phyloP scores from a whole-genome alignment of 2,888 invertebrate species.

The Erebia aethiops region DNA sequence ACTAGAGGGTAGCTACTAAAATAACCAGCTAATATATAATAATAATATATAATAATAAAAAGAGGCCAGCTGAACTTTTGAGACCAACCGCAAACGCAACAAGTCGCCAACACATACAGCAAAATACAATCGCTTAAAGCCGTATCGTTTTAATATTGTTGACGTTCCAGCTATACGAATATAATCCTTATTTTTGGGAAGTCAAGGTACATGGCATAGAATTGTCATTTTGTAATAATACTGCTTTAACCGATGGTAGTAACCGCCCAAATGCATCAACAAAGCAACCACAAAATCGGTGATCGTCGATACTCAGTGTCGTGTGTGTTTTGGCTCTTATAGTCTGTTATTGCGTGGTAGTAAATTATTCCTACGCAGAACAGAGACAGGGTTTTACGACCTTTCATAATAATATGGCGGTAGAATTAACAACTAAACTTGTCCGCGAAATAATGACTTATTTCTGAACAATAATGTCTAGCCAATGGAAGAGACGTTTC shows the following conservation, averaged over 20 bases:
- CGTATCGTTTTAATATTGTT: too few species aligned
- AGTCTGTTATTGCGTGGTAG: conserved; percentile 41
- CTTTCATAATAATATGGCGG: conserved; percentile 36
- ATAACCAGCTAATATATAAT: too few species aligned
- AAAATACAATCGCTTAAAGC: too few species aligned
- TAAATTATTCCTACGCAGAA: conserved; percentile 41
- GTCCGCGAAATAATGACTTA: conserved; percentile 37
- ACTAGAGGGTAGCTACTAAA: too few species aligned
- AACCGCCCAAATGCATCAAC: too few species aligned
- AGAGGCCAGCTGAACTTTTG: neutral
- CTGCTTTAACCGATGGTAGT: too few species aligned
- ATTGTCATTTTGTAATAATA: too few species aligned
- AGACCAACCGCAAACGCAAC: neutral
- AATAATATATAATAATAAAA: too few species aligned
- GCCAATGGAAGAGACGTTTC: neutral
- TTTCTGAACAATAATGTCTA: neutral
- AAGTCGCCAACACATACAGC: neutral
- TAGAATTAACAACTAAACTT: conserved; percentile 51
- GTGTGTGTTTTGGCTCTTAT: conserved; percentile 23
- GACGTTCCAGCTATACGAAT: too few species aligned
- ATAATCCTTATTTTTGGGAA: too few species aligned
- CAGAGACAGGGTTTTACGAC: conserved; percentile 50
- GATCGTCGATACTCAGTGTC: neutral
- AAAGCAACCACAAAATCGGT: neutral
- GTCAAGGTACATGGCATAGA: too few species aligned